These are phyloP conservation scores for Podotricha telesiphe DNA, from an alignment of 2,888 invertebrate genomes.

Conservation along the genomic window DNA sequence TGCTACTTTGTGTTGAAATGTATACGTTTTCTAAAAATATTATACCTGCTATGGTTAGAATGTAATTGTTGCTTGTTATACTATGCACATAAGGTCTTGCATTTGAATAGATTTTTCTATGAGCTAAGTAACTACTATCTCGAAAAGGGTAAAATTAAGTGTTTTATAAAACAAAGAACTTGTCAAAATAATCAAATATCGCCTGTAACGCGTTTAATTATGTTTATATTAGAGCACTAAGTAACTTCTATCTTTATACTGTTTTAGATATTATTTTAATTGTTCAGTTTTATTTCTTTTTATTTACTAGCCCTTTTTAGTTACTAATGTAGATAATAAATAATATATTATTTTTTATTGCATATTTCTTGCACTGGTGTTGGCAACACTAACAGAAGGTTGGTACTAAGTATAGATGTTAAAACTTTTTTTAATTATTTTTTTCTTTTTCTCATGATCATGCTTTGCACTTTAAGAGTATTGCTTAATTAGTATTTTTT, in stretches of 20 bases:
- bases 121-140: not conserved
- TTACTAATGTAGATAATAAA: constrained; percentile 25
- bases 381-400: constrained; percentile 75
- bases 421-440: not conserved
- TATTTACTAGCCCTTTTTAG: not conserved
- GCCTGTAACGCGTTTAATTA: too few species aligned
- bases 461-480: not conserved
- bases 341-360: constrained; percentile 57
- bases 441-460: not conserved
- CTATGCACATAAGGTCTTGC: not conserved
- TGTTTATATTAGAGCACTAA: too few species aligned
- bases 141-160: not conserved
- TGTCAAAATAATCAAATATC: too few species aligned
- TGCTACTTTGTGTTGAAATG: too few species aligned
- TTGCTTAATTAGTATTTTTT: not conserved
- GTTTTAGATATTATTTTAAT: not conserved
- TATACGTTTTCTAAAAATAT: too few species aligned
- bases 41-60: too few species aligned
- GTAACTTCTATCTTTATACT: too few species aligned
- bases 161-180: too few species aligned
- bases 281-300: not conserved
- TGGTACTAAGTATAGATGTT: constrained; percentile 50
- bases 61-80: too few species aligned
- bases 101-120: not conserved
- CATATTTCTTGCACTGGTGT: constrained; percentile 73